Evolutionary conservation across 2,113 vertebrate genomes (phyloP).

Genomic region (Elanoides forficatus): DNA sequence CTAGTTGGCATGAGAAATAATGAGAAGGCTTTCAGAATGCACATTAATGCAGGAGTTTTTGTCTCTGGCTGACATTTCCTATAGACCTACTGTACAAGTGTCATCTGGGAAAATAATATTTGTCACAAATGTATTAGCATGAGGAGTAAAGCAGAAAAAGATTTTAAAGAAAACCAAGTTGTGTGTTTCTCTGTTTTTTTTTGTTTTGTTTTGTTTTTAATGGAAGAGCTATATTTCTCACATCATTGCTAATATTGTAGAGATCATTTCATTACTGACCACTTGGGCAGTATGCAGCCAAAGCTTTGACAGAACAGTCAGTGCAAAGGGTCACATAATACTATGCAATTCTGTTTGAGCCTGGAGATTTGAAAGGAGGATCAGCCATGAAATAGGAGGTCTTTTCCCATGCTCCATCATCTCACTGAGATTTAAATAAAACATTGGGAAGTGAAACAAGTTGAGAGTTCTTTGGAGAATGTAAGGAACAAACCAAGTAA

Average conservation of each 20-base stretch:
- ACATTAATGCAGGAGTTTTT: constrained; percentile 47
- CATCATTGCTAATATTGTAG: neutral
- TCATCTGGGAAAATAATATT: constrained; percentile 57
- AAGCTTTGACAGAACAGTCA: constrained; percentile 36
- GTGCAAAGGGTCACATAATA: constrained; percentile 49
- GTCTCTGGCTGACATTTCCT: constrained; percentile 60
- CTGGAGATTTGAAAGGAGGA: constrained; percentile 63
- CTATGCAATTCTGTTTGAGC: constrained; percentile 65
- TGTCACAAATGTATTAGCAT: constrained; percentile 45
- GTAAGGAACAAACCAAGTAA: constrained; percentile 40
- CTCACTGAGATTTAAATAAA: constrained; percentile 69
- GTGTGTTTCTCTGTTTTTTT: neutral
- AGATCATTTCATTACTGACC: neutral
- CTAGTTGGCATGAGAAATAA: constrained; percentile 59
- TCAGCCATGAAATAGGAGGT: constrained; percentile 44
- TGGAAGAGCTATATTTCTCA: neutral
- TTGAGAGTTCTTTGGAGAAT: constrained; percentile 50
- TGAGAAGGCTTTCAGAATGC: constrained; percentile 59
- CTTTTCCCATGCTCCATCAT: constrained; percentile 43
- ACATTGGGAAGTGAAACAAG: constrained; percentile 59
- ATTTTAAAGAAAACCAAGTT: constrained; percentile 49
- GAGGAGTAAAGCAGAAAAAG: constrained; percentile 9
- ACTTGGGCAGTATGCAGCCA: neutral
- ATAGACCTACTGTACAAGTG: constrained; percentile 40
- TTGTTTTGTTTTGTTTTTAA: neutral